Evolutionary conservation across 2,888 invertebrate genomes (phyloP).

Genomic region (Drosophila atripex): DNA sequence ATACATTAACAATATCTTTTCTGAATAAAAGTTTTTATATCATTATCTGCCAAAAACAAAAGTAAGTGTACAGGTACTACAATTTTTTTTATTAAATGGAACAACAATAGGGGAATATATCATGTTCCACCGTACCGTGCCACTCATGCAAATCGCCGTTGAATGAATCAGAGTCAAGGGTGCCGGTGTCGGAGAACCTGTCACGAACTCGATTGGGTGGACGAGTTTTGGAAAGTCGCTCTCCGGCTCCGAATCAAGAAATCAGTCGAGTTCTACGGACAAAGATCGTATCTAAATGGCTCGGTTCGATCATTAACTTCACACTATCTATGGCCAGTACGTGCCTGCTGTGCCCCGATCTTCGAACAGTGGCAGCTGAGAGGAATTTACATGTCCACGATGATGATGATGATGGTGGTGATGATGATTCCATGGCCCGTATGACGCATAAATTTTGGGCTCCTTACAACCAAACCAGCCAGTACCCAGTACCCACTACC

Average conservation of each 20-base stretch:
- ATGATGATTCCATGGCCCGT: slow-evolving; percentile 46
- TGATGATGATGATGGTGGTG: slow-evolving; percentile 20
- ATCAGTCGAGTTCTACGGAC: slow-evolving; percentile 31
- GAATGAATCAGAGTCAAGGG: slow-evolving; percentile 38
- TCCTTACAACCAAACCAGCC: slow-evolving; percentile 51
- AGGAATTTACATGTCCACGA: slow-evolving; percentile 48
- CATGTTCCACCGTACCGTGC: slow-evolving; percentile 7
- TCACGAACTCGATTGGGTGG: slow-evolving; percentile 13
- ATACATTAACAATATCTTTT: background rate
- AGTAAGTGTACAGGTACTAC: background rate
- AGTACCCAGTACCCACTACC: background rate
- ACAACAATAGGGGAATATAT: slow-evolving; percentile 2
- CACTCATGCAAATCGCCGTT: slow-evolving; percentile 29
- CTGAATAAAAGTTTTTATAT: background rate
- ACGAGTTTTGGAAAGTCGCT: slow-evolving; percentile 23
- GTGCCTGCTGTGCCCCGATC: slow-evolving; percentile 21
- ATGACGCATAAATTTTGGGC: slow-evolving; percentile 74
- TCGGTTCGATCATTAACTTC: slow-evolving; percentile 38
- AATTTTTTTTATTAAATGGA: background rate
- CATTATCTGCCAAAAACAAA: background rate
- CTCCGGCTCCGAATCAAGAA: slow-evolving; percentile 1
- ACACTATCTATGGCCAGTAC: slow-evolving; percentile 39
- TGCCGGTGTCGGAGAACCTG: slow-evolving; percentile 29
- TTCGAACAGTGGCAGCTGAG: slow-evolving; percentile 26
- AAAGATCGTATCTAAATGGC: slow-evolving; percentile 40